phyloP scores from a whole-genome alignment of 1,140 invertebrate genomes.

The Macrostomum lignano region DNA sequence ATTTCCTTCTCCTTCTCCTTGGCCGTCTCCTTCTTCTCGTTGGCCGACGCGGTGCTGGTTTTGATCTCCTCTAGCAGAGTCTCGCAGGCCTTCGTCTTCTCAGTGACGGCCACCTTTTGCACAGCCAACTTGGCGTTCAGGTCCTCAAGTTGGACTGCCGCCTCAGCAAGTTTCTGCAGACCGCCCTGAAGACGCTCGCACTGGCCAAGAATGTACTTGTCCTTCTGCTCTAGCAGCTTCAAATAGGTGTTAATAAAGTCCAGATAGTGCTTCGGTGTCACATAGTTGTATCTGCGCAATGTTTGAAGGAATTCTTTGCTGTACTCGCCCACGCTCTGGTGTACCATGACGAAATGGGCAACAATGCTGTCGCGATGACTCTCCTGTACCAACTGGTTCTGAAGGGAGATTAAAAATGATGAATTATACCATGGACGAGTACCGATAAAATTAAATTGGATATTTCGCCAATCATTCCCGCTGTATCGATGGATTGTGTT shows the following conservation, averaged over 20 bases:
- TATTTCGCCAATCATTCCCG: too few relatives aligned
- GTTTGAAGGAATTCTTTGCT: slow-evolving; percentile 40
- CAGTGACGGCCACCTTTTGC: slow-evolving; percentile 43
- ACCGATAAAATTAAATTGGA: too few relatives aligned
- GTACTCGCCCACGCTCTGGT: slow-evolving; percentile 40
- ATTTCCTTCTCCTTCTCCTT: slow-evolving; percentile 47
- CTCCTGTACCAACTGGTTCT: slow-evolving; percentile 34
- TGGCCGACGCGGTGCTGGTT: slow-evolving; percentile 34
- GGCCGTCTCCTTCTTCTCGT: slow-evolving; percentile 43
- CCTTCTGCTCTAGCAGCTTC: slow-evolving; percentile 11
- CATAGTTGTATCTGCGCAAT: slow-evolving; percentile 45
- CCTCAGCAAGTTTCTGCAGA: slow-evolving; percentile 46
- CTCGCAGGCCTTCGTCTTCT: slow-evolving; percentile 45
- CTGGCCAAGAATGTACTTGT: slow-evolving; percentile 17
- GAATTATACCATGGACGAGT: too few relatives aligned
- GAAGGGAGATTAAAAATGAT: too few relatives aligned
- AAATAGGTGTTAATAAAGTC: slow-evolving; percentile 52
- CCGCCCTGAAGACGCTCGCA: slow-evolving; percentile 40
- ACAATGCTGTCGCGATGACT: slow-evolving; percentile 39
- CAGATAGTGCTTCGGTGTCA: slow-evolving; percentile 62
- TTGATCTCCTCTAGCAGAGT: slow-evolving; percentile 38
- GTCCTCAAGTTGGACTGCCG: slow-evolving; percentile 39
- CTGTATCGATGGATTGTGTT: too few relatives aligned
- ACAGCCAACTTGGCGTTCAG: slow-evolving; percentile 42
- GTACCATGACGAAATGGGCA: slow-evolving; percentile 50